phyloP scores from a whole-genome alignment of 2,888 invertebrate species.

The Philhelius pedissequus region DNA sequence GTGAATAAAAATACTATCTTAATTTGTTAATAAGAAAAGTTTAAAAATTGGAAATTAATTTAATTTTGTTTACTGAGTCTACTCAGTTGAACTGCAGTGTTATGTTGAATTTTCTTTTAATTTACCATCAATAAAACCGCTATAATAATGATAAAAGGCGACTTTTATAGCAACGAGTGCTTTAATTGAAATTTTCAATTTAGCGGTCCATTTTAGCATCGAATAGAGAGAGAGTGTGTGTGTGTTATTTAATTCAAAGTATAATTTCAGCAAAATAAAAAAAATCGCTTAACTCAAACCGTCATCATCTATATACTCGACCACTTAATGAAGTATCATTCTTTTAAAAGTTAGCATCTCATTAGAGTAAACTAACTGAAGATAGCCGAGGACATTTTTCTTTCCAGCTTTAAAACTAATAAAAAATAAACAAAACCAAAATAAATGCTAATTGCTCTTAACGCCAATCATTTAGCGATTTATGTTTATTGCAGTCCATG shows the following conservation, averaged over 20 bases:
- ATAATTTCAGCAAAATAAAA: background rate
- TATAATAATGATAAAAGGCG: slow-evolving; percentile 7
- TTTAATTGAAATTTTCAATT: slow-evolving; percentile 13
- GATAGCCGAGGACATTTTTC: background rate
- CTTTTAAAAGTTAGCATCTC: background rate
- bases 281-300: slow-evolving; percentile 1
- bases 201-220: too few species aligned
- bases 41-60: too few species aligned
- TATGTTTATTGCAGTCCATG: slow-evolving; percentile 20
- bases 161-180: slow-evolving; percentile 17
- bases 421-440: background rate
- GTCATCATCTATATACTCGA: slow-evolving; percentile 13
- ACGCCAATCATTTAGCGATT: background rate
- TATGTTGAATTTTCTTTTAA: background rate
- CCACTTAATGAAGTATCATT: slow-evolving; percentile 2
- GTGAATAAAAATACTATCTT: too few species aligned
- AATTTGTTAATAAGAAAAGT: too few species aligned
- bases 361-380: background rate
- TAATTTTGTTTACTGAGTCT: background rate
- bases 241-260: too few species aligned
- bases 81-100: background rate
- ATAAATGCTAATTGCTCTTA: slow-evolving; percentile 28
- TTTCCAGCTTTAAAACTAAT: background rate
- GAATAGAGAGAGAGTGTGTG: too few species aligned
- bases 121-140: background rate